phyloP scores from a whole-genome alignment of 2,888 invertebrate genomes.

The Syrista parreyssii region DNA sequence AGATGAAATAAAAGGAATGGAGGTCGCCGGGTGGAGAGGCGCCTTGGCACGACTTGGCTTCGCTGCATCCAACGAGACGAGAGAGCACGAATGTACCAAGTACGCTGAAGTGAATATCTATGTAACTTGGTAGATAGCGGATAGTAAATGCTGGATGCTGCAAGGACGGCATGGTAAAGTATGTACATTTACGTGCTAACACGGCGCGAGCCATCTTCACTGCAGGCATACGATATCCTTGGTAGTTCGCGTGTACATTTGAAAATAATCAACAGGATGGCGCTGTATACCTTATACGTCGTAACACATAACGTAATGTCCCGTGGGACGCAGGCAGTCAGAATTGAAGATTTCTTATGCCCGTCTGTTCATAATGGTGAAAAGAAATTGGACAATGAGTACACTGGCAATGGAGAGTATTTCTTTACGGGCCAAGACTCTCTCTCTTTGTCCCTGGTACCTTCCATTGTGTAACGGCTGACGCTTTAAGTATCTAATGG shows the following conservation, averaged over 20 bases:
- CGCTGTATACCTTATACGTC: neutral
- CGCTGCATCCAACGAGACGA: neutral
- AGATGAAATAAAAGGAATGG: neutral
- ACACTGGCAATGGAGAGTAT: neutral
- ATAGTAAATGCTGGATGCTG: neutral
- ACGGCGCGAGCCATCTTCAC: neutral
- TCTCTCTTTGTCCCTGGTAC: neutral
- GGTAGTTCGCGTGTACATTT: neutral
- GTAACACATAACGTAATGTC: neutral
- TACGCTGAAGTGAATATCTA: neutral
- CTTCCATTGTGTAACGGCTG: neutral
- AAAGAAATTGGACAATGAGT: neutral
- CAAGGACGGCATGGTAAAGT: neutral
- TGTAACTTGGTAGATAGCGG: neutral
- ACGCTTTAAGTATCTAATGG: neutral
- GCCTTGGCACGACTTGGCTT: neutral
- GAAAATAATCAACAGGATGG: neutral
- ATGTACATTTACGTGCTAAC: neutral
- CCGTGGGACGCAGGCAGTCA: neutral
- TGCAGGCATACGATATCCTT: neutral
- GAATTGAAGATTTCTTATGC: neutral
- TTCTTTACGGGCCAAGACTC: neutral
- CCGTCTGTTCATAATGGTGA: neutral
- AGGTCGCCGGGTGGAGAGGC: neutral
- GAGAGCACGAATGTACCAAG: neutral